Evolutionary conservation across 2,113 vertebrate species (phyloP).

Genomic region (Sinocyclocheilus grahami): DNA sequence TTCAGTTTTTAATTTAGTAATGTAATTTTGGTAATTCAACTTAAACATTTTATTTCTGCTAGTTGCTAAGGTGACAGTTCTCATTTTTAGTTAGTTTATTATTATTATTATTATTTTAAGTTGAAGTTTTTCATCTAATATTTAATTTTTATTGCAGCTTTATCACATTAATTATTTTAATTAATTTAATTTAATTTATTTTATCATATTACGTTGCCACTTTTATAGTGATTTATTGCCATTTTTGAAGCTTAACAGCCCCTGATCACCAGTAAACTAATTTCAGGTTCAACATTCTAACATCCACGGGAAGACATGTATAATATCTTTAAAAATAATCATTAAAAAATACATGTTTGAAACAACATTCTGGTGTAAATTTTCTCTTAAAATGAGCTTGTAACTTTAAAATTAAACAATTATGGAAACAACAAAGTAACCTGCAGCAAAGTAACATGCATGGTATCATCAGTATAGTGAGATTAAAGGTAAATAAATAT

Average conservation of each 20-base stretch:
- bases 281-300: neutral
- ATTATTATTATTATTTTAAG: too few relatives aligned
- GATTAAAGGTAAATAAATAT: constrained; percentile 2
- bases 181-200: too few relatives aligned
- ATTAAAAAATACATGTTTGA: neutral
- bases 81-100: too few relatives aligned
- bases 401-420: neutral
- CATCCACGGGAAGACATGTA: neutral
- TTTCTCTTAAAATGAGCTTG: neutral
- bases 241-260: neutral
- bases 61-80: neutral
- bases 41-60: neutral
- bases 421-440: neutral
- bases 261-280: neutral
- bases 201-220: neutral
- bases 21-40: neutral
- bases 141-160: neutral
- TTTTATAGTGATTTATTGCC: neutral
- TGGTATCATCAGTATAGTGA: neutral
- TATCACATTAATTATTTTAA: neutral
- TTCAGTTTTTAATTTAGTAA: neutral
- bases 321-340: neutral
- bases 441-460: neutral
- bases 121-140: neutral
- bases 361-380: neutral